A percentile compares a stretch with the other conserved stretches of the same genome.
Evolutionary conservation across 2,113 vertebrate genomes (phyloP).

Genomic region (Triplophysa dalaica): DNA sequence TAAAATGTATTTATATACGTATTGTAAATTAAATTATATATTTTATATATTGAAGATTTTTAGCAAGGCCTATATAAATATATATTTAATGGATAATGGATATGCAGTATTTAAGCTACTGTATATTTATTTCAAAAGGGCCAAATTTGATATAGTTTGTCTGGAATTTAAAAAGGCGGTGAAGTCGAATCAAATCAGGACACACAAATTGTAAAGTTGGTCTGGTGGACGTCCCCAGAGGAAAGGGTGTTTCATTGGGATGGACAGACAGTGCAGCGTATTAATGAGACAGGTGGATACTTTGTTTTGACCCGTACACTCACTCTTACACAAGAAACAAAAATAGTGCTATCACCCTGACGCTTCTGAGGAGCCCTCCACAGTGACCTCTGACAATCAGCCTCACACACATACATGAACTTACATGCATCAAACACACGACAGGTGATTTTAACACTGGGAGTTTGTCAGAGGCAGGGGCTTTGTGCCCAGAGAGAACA

Average conservation of each 20-base stretch:
- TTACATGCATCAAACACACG: constrained; percentile 63
- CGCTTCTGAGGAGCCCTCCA: constrained; percentile 91
- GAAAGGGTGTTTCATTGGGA: constrained; percentile 3
- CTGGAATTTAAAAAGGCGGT: neutral
- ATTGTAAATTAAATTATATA: too few species aligned
- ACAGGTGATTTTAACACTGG: constrained; percentile 81
- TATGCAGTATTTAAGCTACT: too few species aligned
- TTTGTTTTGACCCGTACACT: constrained; percentile 79
- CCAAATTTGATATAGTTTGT: neutral
- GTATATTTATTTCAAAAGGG: too few species aligned
- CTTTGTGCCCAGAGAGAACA: constrained; percentile 61
- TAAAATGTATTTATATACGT: too few species aligned
- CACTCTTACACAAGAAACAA: constrained; percentile 84
- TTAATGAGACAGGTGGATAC: constrained; percentile 68
- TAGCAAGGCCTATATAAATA: too few species aligned
- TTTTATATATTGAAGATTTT: too few species aligned
- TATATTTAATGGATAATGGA: too few species aligned
- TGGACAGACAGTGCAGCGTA: constrained; percentile 60
- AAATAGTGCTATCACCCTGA: constrained; percentile 92
- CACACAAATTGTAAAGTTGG: neutral
- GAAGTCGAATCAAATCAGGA: neutral
- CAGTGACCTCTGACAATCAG: constrained; percentile 97
- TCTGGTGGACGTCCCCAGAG: neutral
- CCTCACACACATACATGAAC: constrained; percentile 72
- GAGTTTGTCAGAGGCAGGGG: constrained; percentile 62